phyloP scores from a whole-genome alignment of 2,888 invertebrate species.

The Leistus spinibarbis region DNA sequence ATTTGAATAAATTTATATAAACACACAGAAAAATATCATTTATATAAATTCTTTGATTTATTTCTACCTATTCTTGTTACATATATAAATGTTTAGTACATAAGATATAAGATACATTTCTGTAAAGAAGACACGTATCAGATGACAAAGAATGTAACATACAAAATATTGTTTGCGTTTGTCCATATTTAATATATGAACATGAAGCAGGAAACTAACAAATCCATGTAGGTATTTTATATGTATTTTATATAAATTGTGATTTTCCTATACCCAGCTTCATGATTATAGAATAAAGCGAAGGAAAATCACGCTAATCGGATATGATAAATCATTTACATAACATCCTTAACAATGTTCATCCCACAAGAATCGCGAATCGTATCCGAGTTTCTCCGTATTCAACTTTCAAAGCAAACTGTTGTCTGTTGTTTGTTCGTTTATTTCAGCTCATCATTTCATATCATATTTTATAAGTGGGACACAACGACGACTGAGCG shows the following conservation, averaged over 20 bases:
- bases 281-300: not conserved
- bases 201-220: not conserved
- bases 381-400: not conserved
- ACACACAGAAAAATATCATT: too few relatives aligned
- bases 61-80: too few relatives aligned
- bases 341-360: not conserved
- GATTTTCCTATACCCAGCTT: not conserved
- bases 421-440: not conserved
- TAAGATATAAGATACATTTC: too few relatives aligned
- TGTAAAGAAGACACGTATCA: too few relatives aligned
- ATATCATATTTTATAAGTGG: not conserved
- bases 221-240: not conserved
- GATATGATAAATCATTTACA: not conserved
- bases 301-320: not conserved
- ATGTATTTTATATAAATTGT: not conserved
- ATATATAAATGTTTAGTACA: too few relatives aligned
- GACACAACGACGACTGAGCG: not conserved
- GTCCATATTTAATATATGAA: too few relatives aligned
- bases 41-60: too few relatives aligned
- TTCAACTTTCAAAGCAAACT: not conserved
- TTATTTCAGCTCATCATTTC: not conserved
- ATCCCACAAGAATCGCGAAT: not conserved
- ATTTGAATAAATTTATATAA: too few relatives aligned
- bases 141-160: too few relatives aligned
- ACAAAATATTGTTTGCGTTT: too few relatives aligned